These are phyloP conservation scores for Mactromeris polynyma DNA, from an alignment of 2,888 invertebrate genomes.

Conservation along the genomic window DNA sequence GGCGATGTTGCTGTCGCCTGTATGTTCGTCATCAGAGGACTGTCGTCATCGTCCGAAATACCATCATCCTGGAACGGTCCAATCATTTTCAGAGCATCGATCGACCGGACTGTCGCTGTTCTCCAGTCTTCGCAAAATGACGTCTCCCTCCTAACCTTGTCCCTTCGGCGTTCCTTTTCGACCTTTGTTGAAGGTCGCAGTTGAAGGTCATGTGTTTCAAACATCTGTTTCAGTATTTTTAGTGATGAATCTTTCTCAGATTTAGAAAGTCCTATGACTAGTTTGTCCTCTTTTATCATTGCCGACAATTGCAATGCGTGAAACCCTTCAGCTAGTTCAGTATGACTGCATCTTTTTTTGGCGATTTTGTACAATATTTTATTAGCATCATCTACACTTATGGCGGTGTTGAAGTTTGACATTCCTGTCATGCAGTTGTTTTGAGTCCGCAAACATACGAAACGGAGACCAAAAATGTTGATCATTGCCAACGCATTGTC, in stretches of 20 bases:
- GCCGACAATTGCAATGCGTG: constrained; percentile 55
- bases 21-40: too few relatives aligned
- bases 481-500: constrained; percentile 29
- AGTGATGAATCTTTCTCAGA: constrained; percentile 28
- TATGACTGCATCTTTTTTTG: constrained; percentile 39
- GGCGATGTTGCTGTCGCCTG: neutral
- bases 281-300: constrained; percentile 43
- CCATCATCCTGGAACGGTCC: constrained; percentile 48
- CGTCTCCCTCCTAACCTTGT: constrained; percentile 45
- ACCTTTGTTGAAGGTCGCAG: constrained; percentile 14
- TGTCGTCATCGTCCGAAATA: too few relatives aligned
- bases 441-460: constrained; percentile 51
- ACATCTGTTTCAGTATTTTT: constrained; percentile 25
- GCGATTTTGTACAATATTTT: constrained; percentile 32
- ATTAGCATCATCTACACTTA: neutral
- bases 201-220: constrained; percentile 18
- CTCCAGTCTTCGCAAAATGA: constrained; percentile 64
- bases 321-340: constrained; percentile 42
- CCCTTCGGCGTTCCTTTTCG: constrained; percentile 14
- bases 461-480: constrained; percentile 47
- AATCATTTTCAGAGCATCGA: constrained; percentile 58
- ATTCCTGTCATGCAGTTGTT: constrained; percentile 47
- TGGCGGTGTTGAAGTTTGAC: constrained; percentile 37
- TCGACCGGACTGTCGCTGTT: constrained; percentile 57
- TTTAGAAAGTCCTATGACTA: constrained; percentile 46